Evolutionary conservation across 2,797 vertebrate genomes (phyloP), one percentile per base, ranked within the genome.

Genomic region (Hydrolagus colliei): DNA sequence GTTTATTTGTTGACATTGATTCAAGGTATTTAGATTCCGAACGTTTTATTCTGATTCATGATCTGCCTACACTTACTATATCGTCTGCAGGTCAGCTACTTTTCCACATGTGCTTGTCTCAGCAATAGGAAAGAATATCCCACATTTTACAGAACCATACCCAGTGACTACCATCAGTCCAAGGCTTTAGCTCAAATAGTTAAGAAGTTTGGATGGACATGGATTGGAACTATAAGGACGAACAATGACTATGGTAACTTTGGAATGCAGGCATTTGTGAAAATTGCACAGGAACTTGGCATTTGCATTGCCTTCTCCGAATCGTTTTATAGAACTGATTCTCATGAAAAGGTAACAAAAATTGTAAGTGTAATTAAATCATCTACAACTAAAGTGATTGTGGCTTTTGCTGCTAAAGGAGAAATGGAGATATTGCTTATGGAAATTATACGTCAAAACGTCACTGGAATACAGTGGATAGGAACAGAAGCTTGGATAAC

Each of bases 351-450:
- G 12, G 11, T 77, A 12, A 59, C 61, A 9, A n/a, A 77, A 61
- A 77, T 77, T 61, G 75, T 77, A 18, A 59, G 59, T 18, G 35
- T 67, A 20, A 85, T 85, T 73, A 85, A 85, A 27, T 13, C 63
- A 72, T 35, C 82, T 5, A 85, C 32, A 52, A 74, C 85, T 2
- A 86, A 86, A 62, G 85, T 86, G 12, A 20, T 86, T n/a, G 85
- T 86, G 0, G 85, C 73, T n/a, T 86, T 85, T 86, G 18, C 27
- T 73, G 20, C 41, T 67, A 32, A 27, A 12, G 18, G 41, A 10
- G 73, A 72, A 52, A 72, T 86, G 68, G 52, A n/a, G 0, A 72
- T 74, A 68, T 41, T 86, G 41, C 22, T 74, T 13, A 27, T 18
- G 32, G 73, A 86, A 59, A 32, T 86, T 20, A 27, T 86, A 7